Percentiles rank a stretch among this genome's conserved stretches.
These are phyloP conservation scores for Hyperoodon ampullatus DNA, from an alignment of 2,113 vertebrate species.

Conservation along the genomic window DNA sequence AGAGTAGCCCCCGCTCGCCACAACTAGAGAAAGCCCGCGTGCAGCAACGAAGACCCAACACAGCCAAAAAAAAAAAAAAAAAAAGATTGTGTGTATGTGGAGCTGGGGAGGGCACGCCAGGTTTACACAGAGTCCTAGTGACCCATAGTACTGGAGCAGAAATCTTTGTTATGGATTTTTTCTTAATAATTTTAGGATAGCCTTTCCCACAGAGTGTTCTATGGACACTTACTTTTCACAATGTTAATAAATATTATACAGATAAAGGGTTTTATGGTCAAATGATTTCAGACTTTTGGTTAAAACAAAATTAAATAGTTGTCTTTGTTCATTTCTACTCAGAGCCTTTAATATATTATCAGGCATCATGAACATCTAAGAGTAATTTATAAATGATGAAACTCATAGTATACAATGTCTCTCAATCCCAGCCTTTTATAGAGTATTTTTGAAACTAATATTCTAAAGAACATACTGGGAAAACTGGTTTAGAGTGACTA, in stretches of 20 bases:
- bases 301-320: not conserved
- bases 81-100: not conserved
- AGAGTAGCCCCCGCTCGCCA: too few species aligned
- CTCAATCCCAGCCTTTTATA: not conserved
- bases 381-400: not conserved
- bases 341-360: not conserved
- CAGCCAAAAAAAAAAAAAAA: too few species aligned
- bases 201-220: not conserved
- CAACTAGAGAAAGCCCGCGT: too few species aligned
- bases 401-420: not conserved
- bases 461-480: not conserved
- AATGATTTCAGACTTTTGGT: constrained; percentile 3
- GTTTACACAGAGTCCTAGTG: not conserved
- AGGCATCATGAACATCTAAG: not conserved
- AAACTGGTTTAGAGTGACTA: not conserved
- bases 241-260: not conserved
- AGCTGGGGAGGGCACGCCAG: not conserved
- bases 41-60: too few species aligned
- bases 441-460: not conserved
- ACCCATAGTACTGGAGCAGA: not conserved
- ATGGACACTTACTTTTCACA: not conserved
- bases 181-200: not conserved
- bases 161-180: not conserved
- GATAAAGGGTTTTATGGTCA: not conserved
- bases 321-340: not conserved